Percentiles rank a stretch among this genome's conserved stretches.
Evolutionary conservation across 2,888 invertebrate species (phyloP).

Genomic region (Troides helena): DNA sequence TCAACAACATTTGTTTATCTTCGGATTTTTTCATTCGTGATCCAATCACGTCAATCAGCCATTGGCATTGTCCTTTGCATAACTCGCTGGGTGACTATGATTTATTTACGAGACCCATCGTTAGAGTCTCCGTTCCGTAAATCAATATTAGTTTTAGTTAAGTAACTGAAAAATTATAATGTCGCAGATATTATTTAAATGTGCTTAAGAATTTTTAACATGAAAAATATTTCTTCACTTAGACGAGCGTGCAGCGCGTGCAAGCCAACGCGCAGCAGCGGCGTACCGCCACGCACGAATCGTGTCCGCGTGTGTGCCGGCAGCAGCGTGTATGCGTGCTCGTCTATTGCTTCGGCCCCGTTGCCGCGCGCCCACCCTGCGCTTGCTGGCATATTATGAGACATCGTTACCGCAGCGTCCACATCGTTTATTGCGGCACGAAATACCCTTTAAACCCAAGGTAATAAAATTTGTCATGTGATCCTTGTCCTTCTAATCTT

Average conservation of each 20-base stretch:
- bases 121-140: too few relatives aligned
- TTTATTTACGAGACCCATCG: too few relatives aligned
- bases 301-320: slow-evolving; percentile 34
- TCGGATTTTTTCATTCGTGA: too few relatives aligned
- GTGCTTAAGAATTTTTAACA: background rate
- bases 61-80: too few relatives aligned
- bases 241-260: slow-evolving; percentile 67
- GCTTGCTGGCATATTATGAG: slow-evolving; percentile 64
- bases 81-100: too few relatives aligned
- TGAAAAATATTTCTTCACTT: background rate
- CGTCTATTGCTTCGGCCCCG: slow-evolving; percentile 56
- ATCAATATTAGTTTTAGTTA: too few relatives aligned
- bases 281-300: slow-evolving; percentile 31
- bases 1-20: too few relatives aligned
- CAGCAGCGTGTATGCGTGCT: slow-evolving; percentile 42
- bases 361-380: slow-evolving; percentile 44
- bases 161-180: background rate
- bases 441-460: slow-evolving; percentile 53
- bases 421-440: slow-evolving; percentile 61
- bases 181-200: background rate
- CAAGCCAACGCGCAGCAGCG: slow-evolving; percentile 37
- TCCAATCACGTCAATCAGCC: too few relatives aligned
- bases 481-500: background rate
- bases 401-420: slow-evolving; percentile 47
- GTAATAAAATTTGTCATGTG: slow-evolving; percentile 37